These are phyloP conservation scores for Episyrphus balteatus DNA, from an alignment of 1,140 invertebrate species.

Conservation along the genomic window DNA sequence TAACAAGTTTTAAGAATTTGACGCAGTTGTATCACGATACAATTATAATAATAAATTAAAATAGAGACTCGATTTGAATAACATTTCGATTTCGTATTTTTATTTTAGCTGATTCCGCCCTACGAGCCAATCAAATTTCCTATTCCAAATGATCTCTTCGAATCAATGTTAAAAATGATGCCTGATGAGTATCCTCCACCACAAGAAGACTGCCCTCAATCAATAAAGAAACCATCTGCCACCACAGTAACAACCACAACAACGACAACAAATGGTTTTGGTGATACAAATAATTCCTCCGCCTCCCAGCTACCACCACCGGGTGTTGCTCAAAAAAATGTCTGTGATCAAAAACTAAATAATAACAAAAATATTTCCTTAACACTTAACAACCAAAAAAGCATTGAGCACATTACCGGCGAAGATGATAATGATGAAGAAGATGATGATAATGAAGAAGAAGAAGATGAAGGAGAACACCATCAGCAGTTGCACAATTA, in stretches of 20 bases:
- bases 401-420: constrained; percentile 3
- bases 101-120: constrained; percentile 29
- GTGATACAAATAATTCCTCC: constrained; percentile 5
- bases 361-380: background rate
- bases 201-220: background rate
- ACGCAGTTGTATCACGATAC: too few species aligned
- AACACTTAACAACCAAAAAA: background rate
- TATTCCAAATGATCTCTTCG: constrained; percentile 46
- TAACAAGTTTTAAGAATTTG: too few species aligned
- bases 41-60: too few species aligned
- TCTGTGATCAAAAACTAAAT: background rate
- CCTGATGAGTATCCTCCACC: constrained; percentile 36
- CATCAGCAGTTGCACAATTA: background rate
- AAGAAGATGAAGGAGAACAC: background rate
- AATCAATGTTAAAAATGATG: constrained; percentile 47
- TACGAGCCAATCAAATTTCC: constrained; percentile 55
- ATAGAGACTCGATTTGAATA: too few species aligned
- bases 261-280: background rate
- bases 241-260: background rate
- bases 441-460: background rate
- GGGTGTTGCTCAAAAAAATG: background rate
- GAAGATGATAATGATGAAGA: background rate
- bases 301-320: background rate
- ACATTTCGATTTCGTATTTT: background rate
- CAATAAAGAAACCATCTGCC: background rate